Evolutionary conservation across 2,113 vertebrate genomes (phyloP).

Genomic region (sheep (Ovis aries)): ARS-UI_Ramb_v3.0 NC_056063.1:44191001-44191500

Average conservation of each 20-base stretch:
- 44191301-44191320: neutral
- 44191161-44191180: neutral
- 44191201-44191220: neutral
- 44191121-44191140: neutral
- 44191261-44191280: neutral
- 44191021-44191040: neutral
- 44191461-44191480: neutral
- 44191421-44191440: neutral
- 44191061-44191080: neutral
- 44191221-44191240: neutral
- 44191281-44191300: neutral
- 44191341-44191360: neutral
- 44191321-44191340: neutral
- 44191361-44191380: neutral
- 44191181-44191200: neutral
- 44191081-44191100: neutral
- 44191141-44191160: neutral
- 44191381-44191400: neutral
- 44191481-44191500: neutral
- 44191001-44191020: neutral
- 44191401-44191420: neutral
- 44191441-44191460: neutral
- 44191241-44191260: neutral
- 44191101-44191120: neutral
- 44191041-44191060: neutral